phyloP scores from a whole-genome alignment of 2,797 vertebrate species.

The Oreortyx pictus region DNA sequence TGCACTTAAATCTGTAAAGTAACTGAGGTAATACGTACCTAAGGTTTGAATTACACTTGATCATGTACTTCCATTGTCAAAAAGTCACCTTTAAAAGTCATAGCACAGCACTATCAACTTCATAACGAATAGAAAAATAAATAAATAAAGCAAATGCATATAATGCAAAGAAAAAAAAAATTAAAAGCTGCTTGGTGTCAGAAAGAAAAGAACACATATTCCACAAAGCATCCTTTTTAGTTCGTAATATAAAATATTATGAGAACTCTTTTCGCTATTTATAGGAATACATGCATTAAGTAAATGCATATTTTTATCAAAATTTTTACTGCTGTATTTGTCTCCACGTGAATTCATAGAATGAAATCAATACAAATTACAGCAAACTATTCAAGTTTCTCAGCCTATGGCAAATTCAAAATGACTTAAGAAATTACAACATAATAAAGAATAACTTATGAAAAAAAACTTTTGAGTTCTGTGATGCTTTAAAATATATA shows the following conservation, averaged over 20 bases:
- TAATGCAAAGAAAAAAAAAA: background rate
- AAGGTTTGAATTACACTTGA: background rate
- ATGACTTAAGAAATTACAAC: background rate
- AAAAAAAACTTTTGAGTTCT: background rate
- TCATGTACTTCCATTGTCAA: background rate
- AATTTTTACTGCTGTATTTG: constrained; percentile 8
- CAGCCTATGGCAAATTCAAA: background rate
- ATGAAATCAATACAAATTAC: background rate
- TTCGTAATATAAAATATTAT: background rate
- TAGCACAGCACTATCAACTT: background rate
- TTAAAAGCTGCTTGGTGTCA: background rate
- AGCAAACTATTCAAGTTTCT: background rate
- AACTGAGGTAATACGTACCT: background rate
- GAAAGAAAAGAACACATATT: background rate
- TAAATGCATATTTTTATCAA: background rate
- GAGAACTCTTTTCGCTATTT: background rate
- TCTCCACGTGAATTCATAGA: background rate
- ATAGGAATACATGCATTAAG: background rate
- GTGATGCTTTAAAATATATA: background rate
- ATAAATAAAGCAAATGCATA: background rate
- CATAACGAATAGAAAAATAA: background rate
- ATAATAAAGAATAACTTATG: background rate
- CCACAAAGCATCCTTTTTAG: background rate
- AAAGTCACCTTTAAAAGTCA: background rate
- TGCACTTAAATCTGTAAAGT: background rate